Conservation (phyloP, 1,140 invertebrate genomes). For the Saccostrea glomerata region DNA sequence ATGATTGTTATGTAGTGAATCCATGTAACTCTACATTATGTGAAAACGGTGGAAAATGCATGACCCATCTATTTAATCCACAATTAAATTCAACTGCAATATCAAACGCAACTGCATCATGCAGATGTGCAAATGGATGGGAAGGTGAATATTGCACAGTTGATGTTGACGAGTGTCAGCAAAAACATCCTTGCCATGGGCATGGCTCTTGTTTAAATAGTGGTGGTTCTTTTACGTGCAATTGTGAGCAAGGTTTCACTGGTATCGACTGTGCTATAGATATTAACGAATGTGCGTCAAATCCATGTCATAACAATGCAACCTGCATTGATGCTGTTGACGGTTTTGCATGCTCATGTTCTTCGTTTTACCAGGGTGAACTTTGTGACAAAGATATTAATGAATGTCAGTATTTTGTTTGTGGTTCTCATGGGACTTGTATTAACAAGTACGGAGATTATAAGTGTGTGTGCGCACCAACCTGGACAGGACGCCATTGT, state of each 20-base stretch:
- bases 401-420: slow-evolving; percentile 1
- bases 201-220: background rate
- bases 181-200: slow-evolving; percentile 21
- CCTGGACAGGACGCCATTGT: slow-evolving; percentile 27
- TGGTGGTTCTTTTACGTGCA: background rate
- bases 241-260: background rate
- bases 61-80: background rate
- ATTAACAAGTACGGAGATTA: background rate
- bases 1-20: background rate
- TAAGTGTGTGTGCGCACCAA: slow-evolving; percentile 19
- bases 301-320: slow-evolving; percentile 30
- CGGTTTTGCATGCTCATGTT: slow-evolving; percentile 46
- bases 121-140: slow-evolving; percentile 47
- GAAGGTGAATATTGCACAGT: slow-evolving; percentile 43
- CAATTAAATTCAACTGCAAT: background rate
- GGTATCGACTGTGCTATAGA: background rate
- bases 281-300: background rate
- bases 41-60: slow-evolving; percentile 39
- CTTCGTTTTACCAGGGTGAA: slow-evolving; percentile 22
- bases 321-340: slow-evolving; percentile 49
- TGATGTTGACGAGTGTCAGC: slow-evolving; percentile 53
- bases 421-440: slow-evolving; percentile 23
- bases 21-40: slow-evolving; percentile 17
- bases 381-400: slow-evolving; percentile 37
- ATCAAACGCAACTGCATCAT: background rate